A percentile compares a stretch with the other conserved stretches of the same genome.
phyloP scores from a whole-genome alignment of 2,113 vertebrate species.

The Pontoporia blainvillei region DNA sequence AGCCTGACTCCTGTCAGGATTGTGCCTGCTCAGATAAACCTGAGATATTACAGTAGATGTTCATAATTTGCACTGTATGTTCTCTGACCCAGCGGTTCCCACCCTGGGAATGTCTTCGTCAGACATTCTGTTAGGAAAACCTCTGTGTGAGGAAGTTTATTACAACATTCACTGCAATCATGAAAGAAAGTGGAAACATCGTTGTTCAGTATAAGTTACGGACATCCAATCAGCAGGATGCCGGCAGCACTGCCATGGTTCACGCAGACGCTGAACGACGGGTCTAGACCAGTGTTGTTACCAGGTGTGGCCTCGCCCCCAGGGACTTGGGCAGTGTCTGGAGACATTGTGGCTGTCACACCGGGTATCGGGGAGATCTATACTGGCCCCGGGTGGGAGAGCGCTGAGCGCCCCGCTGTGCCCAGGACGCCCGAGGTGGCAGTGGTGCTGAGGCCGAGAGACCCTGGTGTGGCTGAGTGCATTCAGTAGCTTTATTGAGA shows the following conservation, averaged over 20 bases:
- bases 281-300: not conserved
- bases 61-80: too few species aligned
- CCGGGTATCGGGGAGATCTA: not conserved
- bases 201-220: fast-evolving
- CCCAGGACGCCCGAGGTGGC: not conserved
- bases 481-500: not conserved
- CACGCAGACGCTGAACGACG: not conserved
- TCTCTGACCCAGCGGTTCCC: not conserved
- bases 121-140: not conserved
- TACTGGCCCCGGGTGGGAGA: not conserved
- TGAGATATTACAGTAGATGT: not conserved
- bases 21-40: not conserved
- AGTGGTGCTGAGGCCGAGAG: fast-evolving
- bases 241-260: fast-evolving
- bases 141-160: not conserved
- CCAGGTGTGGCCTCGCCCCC: not conserved
- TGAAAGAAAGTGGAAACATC: not conserved
- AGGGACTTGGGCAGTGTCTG: not conserved
- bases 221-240: fast-evolving
- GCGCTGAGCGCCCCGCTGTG: not conserved
- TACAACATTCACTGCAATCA: not conserved
- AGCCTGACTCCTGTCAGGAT: not conserved
- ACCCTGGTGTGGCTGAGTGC: not conserved
- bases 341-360: not conserved
- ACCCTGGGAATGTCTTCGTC: not conserved